phyloP scores from a whole-genome alignment of 2,888 invertebrate species.

The Eilema griseolum region DNA sequence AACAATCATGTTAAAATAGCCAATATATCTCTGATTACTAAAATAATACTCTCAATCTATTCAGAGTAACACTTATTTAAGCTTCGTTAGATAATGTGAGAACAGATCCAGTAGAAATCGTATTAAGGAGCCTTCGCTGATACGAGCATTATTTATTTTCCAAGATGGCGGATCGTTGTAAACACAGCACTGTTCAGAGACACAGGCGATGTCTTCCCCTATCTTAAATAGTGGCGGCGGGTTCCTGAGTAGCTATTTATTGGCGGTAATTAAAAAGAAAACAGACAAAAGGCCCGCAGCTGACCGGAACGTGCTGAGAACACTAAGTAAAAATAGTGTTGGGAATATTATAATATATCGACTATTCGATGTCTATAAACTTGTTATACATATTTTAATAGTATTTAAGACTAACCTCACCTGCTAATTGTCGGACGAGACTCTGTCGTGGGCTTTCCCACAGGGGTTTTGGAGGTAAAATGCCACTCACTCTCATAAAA shows the following conservation, averaged over 20 bases:
- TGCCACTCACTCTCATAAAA: too few species aligned
- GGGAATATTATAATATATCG: constrained; percentile 30
- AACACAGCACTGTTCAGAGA: constrained; percentile 36
- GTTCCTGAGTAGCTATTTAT: constrained; percentile 74
- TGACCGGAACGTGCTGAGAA: constrained; percentile 78
- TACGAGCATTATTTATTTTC: constrained; percentile 31
- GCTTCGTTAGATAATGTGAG: neutral
- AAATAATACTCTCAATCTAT: neutral
- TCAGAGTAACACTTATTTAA: neutral
- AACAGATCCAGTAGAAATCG: neutral
- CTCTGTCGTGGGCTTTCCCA: too few species aligned
- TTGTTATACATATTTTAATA: too few species aligned
- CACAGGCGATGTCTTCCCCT: constrained; percentile 54
- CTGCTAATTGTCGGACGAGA: too few species aligned
- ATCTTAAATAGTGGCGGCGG: constrained; percentile 59
- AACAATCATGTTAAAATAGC: neutral
- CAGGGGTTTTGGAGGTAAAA: too few species aligned
- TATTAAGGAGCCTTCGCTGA: neutral
- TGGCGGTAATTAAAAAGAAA: constrained; percentile 84
- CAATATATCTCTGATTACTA: neutral
- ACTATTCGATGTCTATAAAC: neutral
- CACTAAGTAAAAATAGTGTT: constrained; percentile 59
- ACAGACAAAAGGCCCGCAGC: constrained; percentile 81
- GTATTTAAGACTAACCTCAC: too few species aligned
- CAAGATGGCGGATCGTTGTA: constrained; percentile 19